Evolutionary conservation across 2,888 invertebrate genomes (phyloP).

Genomic region (Pristionchus maxplancki): DNA sequence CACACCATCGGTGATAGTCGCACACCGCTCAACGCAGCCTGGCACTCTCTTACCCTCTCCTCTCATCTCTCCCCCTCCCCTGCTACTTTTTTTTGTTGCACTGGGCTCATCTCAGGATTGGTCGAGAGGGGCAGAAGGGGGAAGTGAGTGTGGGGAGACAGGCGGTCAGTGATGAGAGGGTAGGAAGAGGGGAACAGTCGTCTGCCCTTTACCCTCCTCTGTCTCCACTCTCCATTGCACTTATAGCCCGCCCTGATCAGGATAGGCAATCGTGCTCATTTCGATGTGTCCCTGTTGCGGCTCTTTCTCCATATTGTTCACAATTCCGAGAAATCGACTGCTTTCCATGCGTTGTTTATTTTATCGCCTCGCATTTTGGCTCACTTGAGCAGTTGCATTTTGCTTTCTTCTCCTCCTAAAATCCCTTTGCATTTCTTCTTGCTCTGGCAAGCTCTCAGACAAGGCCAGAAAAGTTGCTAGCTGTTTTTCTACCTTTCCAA

Average conservation of each 20-base stretch:
- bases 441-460: background rate
- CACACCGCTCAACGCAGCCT: background rate
- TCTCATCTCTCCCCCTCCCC: background rate
- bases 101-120: conserved; percentile 34
- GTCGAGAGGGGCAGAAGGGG: conserved; percentile 33
- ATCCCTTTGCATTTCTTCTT: background rate
- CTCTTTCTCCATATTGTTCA: background rate
- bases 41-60: conserved; percentile 33
- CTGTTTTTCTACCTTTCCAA: conserved; percentile 24
- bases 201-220: conserved; percentile 10
- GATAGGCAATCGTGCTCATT: background rate
- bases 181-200: conserved; percentile 32
- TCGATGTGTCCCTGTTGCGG: too few relatives aligned
- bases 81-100: conserved; percentile 9
- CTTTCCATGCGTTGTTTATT: conserved; percentile 15
- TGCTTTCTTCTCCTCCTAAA: background rate
- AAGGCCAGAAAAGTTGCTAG: conserved; percentile 17
- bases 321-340: background rate
- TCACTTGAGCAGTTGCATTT: conserved; percentile 12
- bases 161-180: background rate
- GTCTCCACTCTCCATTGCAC: conserved; percentile 14
- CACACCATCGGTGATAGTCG: conserved; percentile 4
- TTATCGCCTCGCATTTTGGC: background rate
- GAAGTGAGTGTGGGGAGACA: conserved; percentile 6
- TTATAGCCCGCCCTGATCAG: conserved; percentile 1